Evolutionary conservation across 2,888 invertebrate species (phyloP), one percentile per base, ranked within the genome.

Genomic region (Amphipoea lucens): DNA sequence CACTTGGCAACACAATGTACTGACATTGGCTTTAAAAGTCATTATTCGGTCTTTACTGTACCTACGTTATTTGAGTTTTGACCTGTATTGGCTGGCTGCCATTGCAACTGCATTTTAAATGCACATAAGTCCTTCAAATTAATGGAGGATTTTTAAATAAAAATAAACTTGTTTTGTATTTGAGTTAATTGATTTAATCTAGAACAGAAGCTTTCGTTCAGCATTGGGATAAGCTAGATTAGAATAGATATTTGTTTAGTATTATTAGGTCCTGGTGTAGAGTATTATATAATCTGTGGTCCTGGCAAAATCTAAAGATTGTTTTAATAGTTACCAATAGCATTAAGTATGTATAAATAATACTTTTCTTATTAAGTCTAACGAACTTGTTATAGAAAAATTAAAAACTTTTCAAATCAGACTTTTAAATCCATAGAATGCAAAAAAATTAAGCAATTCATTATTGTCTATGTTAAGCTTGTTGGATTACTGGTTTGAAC

Each of bases 1-100:
- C 80, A 70, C 84, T 84, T 84, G 80, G 85, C 85, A 80, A 84
- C 69, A 71, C 72, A 66, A 57, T 65, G 54, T 60, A 45, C 14
- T 70, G 66, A 45, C 65, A 36, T 23, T 42, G 40, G 12, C 20
- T 36, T 17, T 81, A 66, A 79, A 65, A 66, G n/a, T 6, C 29
- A 65, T 77, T 57, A 67, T 57, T 60, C 40, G 14, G 68, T 36
- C 4, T 73, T 67, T 65, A 63, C 3, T 17, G 42, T 66, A 23
- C 2, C 2, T 12, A 51, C 6, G 60, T 79, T 79, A 84, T 76
- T 84, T n/a, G 70, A 57, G 36, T 74, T 57, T 84, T 87, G 86
- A 88, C 82, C 78, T 66, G 42, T 9, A 72, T 68, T 88, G 78
- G 78, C 73, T n/a, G 6, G 29, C 69, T 77, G 78, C 79, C 79